phyloP scores from a whole-genome alignment of 2,888 invertebrate species.

The Aporophyla lueneburgensis region DNA sequence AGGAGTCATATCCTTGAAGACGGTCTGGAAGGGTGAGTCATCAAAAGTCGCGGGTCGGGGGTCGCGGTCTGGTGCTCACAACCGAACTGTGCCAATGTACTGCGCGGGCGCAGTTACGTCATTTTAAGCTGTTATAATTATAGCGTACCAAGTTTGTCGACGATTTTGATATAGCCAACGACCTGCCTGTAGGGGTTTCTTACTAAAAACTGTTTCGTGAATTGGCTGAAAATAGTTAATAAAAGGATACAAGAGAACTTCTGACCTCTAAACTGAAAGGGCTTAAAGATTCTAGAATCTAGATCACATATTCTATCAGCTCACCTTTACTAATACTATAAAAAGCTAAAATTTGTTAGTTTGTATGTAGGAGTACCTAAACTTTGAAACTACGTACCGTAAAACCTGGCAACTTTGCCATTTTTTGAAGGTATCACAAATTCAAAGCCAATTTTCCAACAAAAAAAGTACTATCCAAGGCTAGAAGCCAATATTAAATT shows the following conservation, averaged over 20 bases:
- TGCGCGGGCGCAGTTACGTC: slow-evolving; percentile 47
- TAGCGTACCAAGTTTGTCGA: slow-evolving; percentile 21
- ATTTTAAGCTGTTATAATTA: slow-evolving; percentile 36
- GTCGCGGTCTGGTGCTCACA: slow-evolving; percentile 82
- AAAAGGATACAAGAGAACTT: neutral
- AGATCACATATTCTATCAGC: neutral
- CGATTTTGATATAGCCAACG: slow-evolving; percentile 20
- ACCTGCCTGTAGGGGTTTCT: neutral
- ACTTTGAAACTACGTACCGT: too few relatives aligned
- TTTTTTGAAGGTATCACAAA: too few relatives aligned
- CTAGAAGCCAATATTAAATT: too few relatives aligned
- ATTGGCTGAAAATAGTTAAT: too few relatives aligned
- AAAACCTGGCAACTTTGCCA: too few relatives aligned
- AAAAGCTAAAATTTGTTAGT: too few relatives aligned
- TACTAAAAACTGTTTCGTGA: too few relatives aligned
- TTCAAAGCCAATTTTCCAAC: too few relatives aligned
- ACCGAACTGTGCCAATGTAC: slow-evolving; percentile 72
- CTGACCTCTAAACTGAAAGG: neutral
- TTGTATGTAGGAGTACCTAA: too few relatives aligned
- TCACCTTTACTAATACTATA: neutral
- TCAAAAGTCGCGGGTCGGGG: slow-evolving; percentile 79
- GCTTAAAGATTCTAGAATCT: neutral
- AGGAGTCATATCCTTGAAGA: slow-evolving; percentile 83
- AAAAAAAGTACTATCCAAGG: too few relatives aligned
- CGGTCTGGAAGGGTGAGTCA: slow-evolving; percentile 85